Evolutionary conservation across 2,797 vertebrate genomes (phyloP).

Genomic region (Limnodromus scolopaceus): DNA sequence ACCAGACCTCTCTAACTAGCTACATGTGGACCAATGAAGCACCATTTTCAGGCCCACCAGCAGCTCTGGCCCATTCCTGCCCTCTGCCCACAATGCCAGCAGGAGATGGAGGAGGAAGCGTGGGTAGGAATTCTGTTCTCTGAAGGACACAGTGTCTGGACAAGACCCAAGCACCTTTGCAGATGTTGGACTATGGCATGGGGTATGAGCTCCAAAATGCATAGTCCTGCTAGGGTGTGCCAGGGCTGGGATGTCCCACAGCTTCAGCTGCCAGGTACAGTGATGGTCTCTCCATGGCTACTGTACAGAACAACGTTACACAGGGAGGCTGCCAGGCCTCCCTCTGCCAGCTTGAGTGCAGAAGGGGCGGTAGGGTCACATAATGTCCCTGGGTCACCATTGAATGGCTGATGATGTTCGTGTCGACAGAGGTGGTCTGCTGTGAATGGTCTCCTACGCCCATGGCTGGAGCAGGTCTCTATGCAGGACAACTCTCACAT

Average conservation of each 20-base stretch:
- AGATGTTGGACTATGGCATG: neutral
- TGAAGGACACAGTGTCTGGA: neutral
- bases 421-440: neutral
- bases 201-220: neutral
- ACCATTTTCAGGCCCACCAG: neutral
- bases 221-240: neutral
- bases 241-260: neutral
- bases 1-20: neutral
- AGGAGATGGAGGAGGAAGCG: neutral
- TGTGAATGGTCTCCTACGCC: neutral
- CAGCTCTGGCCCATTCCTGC: neutral
- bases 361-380: neutral
- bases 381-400: neutral
- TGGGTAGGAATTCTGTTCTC: neutral
- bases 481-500: neutral
- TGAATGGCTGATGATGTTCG: neutral
- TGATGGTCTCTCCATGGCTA: neutral
- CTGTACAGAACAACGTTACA: rapidly evolving
- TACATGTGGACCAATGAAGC: neutral
- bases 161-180: neutral
- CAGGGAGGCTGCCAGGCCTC: neutral
- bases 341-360: neutral
- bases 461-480: neutral
- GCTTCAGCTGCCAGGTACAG: neutral
- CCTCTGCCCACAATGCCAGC: neutral